A percentile compares a stretch with the other conserved stretches of the same genome.
phyloP scores from a whole-genome alignment of 2,797 vertebrate genomes.

The Scomberomorus guttatus region DNA sequence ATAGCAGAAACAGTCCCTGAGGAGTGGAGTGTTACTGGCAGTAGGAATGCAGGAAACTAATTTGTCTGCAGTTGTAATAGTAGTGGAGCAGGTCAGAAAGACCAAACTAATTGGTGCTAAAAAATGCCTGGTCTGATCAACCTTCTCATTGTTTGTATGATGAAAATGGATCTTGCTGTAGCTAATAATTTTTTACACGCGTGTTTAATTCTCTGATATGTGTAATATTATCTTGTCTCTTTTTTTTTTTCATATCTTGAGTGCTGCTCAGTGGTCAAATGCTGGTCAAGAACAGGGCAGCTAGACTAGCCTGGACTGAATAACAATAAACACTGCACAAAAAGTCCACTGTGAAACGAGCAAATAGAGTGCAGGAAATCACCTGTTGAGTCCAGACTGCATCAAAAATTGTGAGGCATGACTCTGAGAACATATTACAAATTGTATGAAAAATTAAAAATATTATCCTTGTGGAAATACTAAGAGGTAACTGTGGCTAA shows the following conservation, averaged over 20 bases:
- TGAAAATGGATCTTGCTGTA: neutral
- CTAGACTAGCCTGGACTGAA: neutral
- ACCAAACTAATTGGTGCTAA: conserved; percentile 12
- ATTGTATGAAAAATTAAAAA: neutral
- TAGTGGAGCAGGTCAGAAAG: neutral
- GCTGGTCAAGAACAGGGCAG: conserved; percentile 22
- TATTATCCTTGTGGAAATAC: neutral
- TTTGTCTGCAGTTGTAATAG: conserved; percentile 31
- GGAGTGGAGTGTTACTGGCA: conserved; percentile 22
- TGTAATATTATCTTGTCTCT: neutral
- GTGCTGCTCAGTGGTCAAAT: conserved; percentile 25
- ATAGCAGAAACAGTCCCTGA: conserved; percentile 40
- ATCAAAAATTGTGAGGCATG: too few species aligned
- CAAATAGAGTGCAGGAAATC: neutral
- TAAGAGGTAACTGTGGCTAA: neutral
- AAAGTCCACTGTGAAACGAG: neutral
- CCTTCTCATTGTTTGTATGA: conserved; percentile 14
- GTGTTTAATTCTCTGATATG: neutral
- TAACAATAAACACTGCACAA: conserved; percentile 9
- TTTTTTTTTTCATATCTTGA: conserved; percentile 17
- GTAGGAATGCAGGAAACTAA: conserved; percentile 20
- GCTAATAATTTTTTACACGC: neutral
- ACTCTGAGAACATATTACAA: neutral
- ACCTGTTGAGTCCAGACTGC: conserved; percentile 9
- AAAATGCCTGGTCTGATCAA: neutral